Conservation (phyloP, 2,888 invertebrate species). For the Phytoseiulus persimilis region DNA sequence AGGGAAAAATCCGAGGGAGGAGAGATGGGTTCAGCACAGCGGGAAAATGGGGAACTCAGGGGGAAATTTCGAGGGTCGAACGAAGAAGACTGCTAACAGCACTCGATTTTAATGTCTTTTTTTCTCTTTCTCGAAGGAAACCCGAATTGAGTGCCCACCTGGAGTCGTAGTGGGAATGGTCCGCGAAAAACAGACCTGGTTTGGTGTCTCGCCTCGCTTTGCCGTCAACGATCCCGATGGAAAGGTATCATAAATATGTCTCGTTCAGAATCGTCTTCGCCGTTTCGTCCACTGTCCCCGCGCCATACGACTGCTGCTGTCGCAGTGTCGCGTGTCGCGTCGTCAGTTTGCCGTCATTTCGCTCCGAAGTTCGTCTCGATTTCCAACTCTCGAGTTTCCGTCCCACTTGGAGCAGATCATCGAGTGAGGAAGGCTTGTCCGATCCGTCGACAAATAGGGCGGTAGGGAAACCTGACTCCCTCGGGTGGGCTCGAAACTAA, state of each 20-base stretch:
- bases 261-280: neutral
- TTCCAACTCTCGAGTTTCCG: too few species aligned
- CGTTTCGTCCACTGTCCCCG: neutral
- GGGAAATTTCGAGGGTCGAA: neutral
- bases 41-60: neutral
- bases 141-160: conserved; percentile 35
- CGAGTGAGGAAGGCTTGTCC: too few species aligned
- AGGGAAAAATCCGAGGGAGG: neutral
- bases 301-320: neutral
- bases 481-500: too few species aligned
- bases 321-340: neutral
- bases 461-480: too few species aligned
- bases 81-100: too few species aligned
- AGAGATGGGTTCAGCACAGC: neutral
- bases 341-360: too few species aligned
- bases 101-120: neutral
- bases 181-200: conserved; percentile 35
- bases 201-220: conserved; percentile 35
- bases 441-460: too few species aligned
- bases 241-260: neutral
- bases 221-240: conserved; percentile 36
- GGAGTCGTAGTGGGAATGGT: conserved; percentile 14
- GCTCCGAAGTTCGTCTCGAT: too few species aligned
- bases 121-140: neutral
- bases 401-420: too few species aligned